Evolutionary conservation across 1,140 invertebrate genomes (phyloP).

Genomic region (Euglossa dilemma): DNA sequence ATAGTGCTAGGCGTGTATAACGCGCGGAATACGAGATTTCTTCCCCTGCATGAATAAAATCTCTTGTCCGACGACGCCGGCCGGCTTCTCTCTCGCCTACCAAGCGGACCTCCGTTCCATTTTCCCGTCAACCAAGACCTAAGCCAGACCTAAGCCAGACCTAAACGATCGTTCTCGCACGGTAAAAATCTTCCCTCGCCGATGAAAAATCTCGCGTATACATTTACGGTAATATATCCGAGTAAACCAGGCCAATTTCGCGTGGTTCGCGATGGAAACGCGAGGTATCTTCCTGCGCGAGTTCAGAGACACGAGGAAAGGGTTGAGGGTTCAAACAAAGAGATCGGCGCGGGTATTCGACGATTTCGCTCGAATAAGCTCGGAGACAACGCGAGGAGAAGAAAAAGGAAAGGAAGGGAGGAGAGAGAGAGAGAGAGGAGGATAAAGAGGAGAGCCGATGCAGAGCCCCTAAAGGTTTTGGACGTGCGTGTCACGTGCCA

Average conservation of each 20-base stretch:
- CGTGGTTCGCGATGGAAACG: not conserved
- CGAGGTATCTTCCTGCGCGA: not conserved
- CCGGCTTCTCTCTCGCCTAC: slow-evolving; percentile 15
- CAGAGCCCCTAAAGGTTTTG: slow-evolving; percentile 27
- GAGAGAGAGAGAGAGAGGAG: not conserved
- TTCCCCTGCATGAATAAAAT: slow-evolving; percentile 36
- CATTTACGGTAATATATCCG: not conserved
- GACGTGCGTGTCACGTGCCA: slow-evolving; percentile 60
- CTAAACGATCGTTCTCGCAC: no score
- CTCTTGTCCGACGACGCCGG: slow-evolving; percentile 8
- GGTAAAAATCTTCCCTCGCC: not conserved
- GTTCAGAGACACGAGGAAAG: not conserved
- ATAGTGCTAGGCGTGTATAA: slow-evolving; percentile 41
- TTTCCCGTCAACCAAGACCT: no score
- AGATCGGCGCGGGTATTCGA: not conserved
- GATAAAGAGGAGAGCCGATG: not conserved
- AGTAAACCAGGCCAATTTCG: not conserved
- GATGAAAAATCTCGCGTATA: not conserved
- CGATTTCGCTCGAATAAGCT: not conserved
- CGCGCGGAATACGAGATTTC: slow-evolving; percentile 55
- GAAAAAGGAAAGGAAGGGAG: not conserved
- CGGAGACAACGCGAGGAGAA: no score
- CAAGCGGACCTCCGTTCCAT: not conserved
- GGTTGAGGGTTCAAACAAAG: not conserved
- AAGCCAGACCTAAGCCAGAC: not conserved